A percentile compares a stretch with the other conserved stretches of the same genome.
These are phyloP conservation scores for Chroicocephalus ridibundus DNA, from an alignment of 2,113 vertebrate genomes.

Conservation along the genomic window DNA sequence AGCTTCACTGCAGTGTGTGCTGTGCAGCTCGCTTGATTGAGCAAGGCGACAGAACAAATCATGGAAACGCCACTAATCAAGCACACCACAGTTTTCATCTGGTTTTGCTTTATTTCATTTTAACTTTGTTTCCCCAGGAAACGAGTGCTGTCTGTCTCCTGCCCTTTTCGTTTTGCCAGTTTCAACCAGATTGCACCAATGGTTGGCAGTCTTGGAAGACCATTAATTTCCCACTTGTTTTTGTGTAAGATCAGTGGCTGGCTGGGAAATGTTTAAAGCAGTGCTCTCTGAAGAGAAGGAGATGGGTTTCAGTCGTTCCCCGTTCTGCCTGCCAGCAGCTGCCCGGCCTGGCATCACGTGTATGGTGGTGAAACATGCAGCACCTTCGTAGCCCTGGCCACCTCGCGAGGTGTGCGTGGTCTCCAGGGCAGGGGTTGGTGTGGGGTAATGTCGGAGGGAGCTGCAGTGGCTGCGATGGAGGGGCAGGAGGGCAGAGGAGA, in stretches of 20 bases:
- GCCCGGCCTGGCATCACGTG: neutral
- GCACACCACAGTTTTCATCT: neutral
- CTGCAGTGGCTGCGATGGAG: neutral
- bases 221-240: neutral
- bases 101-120: neutral
- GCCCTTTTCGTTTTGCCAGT: neutral
- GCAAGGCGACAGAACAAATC: neutral
- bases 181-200: neutral
- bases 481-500: neutral
- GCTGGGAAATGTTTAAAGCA: neutral
- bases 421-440: neutral
- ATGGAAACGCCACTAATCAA: neutral
- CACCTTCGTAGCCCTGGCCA: neutral
- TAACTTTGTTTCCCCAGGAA: neutral
- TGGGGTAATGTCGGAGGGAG: neutral
- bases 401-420: fast-evolving
- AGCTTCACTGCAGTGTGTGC: neutral
- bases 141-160: neutral
- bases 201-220: neutral
- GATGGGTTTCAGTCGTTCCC: neutral
- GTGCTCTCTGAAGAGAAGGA: neutral
- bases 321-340: neutral
- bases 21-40: neutral
- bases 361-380: neutral
- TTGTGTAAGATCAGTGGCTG: neutral